phyloP scores from a whole-genome alignment of 92 coral and sea anemone genomes.

The Epizoanthus scotinus region DNA sequence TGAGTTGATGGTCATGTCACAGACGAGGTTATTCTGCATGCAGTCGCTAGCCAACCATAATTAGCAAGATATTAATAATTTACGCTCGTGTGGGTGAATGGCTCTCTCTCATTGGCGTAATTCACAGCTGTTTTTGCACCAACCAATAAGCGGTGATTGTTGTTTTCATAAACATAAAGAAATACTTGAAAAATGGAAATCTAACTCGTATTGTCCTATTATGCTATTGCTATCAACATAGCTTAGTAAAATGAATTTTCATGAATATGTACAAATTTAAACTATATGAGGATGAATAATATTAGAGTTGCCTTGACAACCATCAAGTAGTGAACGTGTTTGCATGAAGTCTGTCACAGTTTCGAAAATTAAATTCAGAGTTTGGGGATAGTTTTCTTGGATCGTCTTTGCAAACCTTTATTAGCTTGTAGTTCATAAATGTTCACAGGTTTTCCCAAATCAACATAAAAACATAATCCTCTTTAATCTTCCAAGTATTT shows the following conservation, averaged over 20 bases:
- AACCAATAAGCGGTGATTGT: conserved; percentile 3
- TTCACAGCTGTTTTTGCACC: conserved; percentile 15
- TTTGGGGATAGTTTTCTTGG: no score
- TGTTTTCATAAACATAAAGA: conserved; percentile 7
- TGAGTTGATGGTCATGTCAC: conserved; percentile 9
- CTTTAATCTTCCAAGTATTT: no score
- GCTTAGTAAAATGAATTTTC: neutral
- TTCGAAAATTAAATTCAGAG: no score
- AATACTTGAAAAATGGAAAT: conserved; percentile 24
- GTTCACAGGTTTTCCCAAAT: no score
- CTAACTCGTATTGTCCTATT: conserved; percentile 10
- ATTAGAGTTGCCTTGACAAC: no score
- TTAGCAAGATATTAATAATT: conserved; percentile 25
- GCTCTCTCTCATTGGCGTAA: conserved; percentile 30
- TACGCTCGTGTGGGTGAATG: neutral
- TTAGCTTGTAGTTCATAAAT: no score
- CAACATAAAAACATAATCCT: no score
- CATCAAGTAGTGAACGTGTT: no score
- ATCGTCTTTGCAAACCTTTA: no score
- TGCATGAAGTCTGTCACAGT: no score
- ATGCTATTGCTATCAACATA: neutral
- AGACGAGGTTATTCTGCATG: conserved; percentile 1
- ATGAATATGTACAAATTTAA: neutral
- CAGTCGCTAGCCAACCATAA: conserved; percentile 35
- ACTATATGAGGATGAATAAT: no score